Base-by-base conservation (phyloP, 2,797 vertebrate genomes). In the Lerista edwardsae region DNA sequence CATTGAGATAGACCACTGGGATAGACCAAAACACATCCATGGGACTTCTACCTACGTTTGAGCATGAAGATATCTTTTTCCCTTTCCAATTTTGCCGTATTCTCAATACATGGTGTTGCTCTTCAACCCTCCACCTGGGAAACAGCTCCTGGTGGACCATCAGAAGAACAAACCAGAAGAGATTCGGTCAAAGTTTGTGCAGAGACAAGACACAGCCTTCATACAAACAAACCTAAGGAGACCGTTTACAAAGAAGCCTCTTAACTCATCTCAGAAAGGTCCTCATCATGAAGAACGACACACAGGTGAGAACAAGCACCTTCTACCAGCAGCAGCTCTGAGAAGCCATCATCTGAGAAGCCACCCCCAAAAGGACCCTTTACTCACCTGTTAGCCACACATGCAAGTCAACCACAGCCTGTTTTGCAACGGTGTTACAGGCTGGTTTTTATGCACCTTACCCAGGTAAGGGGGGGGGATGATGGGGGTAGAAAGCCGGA, bases 371-470 rank as follows among this genome's bases (percentile, higher is more conserved):
- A 55, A 25, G 27, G 4, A 19, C 14, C 15, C 71, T 71, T 29
- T 51, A 72, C 84, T 86, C 59, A 86, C 84, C 84, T 77, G 39
- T 76, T n/a, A 51, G 41, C 27, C 71, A 27, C 39, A 64, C 21
- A 55, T 55, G 4, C 79, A 62, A 62, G 25, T 11, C 77, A 59
- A 9, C 71, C 4, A 29, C 34, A 77, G 51, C 79, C 79, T 25
- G 64, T 72, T 82, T 67, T 81, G 65, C 73, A 61, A 51, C 39
- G 3, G 31, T 34, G 6, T 44, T 86, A 31, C 31, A 34, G 27
- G 11, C 19, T 77, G 84, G 31, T 65, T 74, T 86, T 86, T 86
- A 86, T 86, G 82, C 41, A 72, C 77, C 21, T 77, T 64, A 31
- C 59, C 57, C 23, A 71, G 39, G 36, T n/a, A 77, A 84, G n/a